Percentiles rank a stretch among this genome's conserved stretches.
phyloP scores from a whole-genome alignment of 2,888 invertebrate genomes.

The Acrobasis suavella region DNA sequence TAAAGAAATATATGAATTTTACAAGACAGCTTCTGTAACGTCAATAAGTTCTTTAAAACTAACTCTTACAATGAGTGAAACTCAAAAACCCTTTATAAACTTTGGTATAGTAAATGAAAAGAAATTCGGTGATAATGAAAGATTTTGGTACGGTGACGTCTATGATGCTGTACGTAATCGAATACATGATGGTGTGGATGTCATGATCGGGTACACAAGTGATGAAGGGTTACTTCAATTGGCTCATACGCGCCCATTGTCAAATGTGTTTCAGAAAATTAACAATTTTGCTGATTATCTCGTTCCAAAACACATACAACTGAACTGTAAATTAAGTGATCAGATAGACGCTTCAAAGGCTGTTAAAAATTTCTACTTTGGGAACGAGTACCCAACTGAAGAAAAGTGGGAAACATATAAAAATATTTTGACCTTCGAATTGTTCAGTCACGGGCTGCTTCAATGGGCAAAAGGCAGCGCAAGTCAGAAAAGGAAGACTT shows the following conservation, averaged over 20 bases:
- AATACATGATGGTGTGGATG: conserved; percentile 73
- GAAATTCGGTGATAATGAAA: conserved; percentile 37
- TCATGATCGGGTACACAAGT: conserved; percentile 85
- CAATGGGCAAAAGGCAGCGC: conserved; percentile 44
- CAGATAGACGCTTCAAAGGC: conserved; percentile 50
- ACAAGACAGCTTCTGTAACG: conserved; percentile 36
- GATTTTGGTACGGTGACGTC: conserved; percentile 42
- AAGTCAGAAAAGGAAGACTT: conserved; percentile 42
- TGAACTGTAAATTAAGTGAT: conserved; percentile 40
- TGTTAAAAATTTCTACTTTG: conserved; percentile 49
- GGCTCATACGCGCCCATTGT: neutral
- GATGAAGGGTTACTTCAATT: conserved; percentile 81
- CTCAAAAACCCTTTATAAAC: conserved; percentile 21
- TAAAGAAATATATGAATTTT: conserved; percentile 49
- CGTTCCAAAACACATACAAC: conserved; percentile 44
- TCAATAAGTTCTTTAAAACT: conserved; percentile 29
- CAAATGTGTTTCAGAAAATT: conserved; percentile 37
- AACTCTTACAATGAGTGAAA: conserved; percentile 33
- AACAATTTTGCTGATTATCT: conserved; percentile 50
- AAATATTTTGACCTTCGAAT: conserved; percentile 40
- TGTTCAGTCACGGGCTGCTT: conserved; percentile 44
- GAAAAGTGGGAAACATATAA: conserved; percentile 40
- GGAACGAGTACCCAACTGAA: conserved; percentile 38
- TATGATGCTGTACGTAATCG: conserved; percentile 63
- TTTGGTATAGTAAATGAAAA: conserved; percentile 42